Base-by-base conservation (phyloP, 1,140 invertebrate genomes). In the Eueides isabella region DNA sequence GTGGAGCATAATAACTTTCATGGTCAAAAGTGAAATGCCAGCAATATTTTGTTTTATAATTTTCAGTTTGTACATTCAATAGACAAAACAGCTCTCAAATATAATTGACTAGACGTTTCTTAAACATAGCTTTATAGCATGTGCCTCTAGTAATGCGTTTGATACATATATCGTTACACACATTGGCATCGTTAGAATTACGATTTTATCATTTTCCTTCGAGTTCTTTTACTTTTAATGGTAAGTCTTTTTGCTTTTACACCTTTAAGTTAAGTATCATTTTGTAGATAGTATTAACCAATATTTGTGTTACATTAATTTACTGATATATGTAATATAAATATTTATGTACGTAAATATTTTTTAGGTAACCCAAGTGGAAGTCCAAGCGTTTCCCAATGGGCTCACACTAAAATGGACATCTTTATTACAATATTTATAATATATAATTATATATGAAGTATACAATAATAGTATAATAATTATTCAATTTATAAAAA, bases 291-390 rank as follows among this genome's bases (percentile, higher is more conserved):
- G 16, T 19, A 63, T 63, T 71, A 68, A 63, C 41, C 11, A 55
- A 26, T 55, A 38, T 26, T 76, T 35, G 65, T 71, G n/a, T 29
- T 69, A 66, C 66, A 71, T 68, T 35, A 66, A 30, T 63, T 72
- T 76, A 61, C 41, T 62, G 78, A 75, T 81, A 76, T 69, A 75
- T 74, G n/a, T n/a, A n/a, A n/a, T 82, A 71, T 82, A 81, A 79
- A 81, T 87, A 88, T 87, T 90, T 87, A 91, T 88, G 71, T 77
- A 85, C 78, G 82, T 76, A 82, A 85, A 91, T 90, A 85, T 91
- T 92, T 92, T 93, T 87, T 93, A 93, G 91, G 91, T 93, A 93
- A 93, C 80, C 91, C 91, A 88, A 93, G 90, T 87, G 91, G 91
- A 92, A 89, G 91, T 89, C 76, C 90, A 85, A 85, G 85, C 80